Conservation (phyloP, 2,797 vertebrate species). For the Mustela erminea region DNA sequence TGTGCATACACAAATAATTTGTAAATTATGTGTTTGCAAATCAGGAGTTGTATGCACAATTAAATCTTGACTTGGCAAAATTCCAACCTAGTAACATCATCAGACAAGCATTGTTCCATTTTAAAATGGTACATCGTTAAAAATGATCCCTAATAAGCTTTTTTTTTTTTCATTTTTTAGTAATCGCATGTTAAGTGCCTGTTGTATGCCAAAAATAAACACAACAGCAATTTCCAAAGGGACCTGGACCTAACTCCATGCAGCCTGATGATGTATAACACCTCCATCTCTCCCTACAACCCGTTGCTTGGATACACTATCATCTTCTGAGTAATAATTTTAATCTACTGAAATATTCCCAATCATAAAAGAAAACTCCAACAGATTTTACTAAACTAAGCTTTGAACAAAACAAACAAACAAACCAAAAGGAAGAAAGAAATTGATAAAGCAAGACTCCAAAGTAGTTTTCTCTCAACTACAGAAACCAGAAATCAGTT, state of each 20-base stretch:
- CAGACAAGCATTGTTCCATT: neutral
- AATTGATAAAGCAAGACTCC: neutral
- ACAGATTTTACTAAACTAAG: neutral
- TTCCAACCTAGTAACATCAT: neutral
- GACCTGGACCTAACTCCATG: neutral
- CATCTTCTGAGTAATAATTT: neutral
- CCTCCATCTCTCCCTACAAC: neutral
- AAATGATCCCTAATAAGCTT: neutral
- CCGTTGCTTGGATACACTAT: neutral
- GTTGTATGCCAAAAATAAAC: rapidly evolving
- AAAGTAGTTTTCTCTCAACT: neutral
- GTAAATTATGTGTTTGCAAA: neutral
- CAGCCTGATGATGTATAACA: rapidly evolving
- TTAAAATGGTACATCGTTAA: neutral
- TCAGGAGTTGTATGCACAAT: neutral
- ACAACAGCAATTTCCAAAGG: neutral
- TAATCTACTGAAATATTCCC: neutral
- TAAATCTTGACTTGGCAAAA: neutral
- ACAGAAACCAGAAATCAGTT: neutral
- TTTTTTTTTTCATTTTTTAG: neutral
- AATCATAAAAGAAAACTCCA: neutral
- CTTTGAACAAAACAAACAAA: neutral
- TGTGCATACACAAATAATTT: neutral
- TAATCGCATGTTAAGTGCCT: neutral
- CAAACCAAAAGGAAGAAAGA: neutral